phyloP scores from a whole-genome alignment of 2,888 invertebrate species.

The Sesia apiformis region DNA sequence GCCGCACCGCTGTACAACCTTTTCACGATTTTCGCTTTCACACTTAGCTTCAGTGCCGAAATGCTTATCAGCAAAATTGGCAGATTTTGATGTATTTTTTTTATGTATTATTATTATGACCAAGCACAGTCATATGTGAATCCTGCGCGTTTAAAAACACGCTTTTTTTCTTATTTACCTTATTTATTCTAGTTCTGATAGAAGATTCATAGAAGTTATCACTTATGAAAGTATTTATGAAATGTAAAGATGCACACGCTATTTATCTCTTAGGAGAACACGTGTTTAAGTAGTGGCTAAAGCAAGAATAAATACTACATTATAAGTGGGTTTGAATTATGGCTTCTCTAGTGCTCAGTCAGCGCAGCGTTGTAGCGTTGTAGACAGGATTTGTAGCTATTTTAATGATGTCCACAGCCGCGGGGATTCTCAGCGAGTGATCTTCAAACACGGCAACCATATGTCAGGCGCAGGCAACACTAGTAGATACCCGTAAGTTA shows the following conservation, averaged over 20 bases:
- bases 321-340: not conserved
- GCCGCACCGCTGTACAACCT: slow-evolving; percentile 44
- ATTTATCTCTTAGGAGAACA: not conserved
- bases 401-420: slow-evolving; percentile 70
- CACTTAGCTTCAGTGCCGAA: slow-evolving; percentile 39
- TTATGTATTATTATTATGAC: slow-evolving; percentile 29
- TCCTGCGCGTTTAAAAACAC: slow-evolving; percentile 23
- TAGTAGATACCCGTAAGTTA: slow-evolving; percentile 83
- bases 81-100: slow-evolving; percentile 8
- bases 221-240: not conserved
- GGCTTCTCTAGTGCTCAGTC: not conserved
- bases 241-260: not conserved
- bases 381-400: not conserved
- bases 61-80: slow-evolving; percentile 23
- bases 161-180: slow-evolving; percentile 13
- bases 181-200: not conserved
- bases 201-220: not conserved
- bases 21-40: slow-evolving; percentile 48
- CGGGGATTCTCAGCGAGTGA: slow-evolving; percentile 82
- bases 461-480: slow-evolving; percentile 77
- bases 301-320: not conserved
- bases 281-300: not conserved
- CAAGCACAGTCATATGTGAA: slow-evolving; percentile 27
- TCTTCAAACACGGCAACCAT: slow-evolving; percentile 83
- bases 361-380: no score